Conservation (phyloP, 1,140 invertebrate genomes). For the Protaetia brevitarsis region DNA sequence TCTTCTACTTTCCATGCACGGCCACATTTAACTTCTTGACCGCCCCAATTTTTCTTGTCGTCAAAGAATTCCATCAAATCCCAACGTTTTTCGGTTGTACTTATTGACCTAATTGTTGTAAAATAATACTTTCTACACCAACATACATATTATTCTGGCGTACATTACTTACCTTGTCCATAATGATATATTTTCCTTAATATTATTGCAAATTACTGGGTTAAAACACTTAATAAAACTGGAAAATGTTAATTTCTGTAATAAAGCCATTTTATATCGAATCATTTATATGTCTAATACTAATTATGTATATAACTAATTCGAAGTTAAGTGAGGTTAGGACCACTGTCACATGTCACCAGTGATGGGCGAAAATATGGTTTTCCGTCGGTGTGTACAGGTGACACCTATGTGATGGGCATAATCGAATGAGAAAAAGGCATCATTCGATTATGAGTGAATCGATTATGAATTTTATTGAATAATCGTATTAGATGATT, state of each 20-base stretch:
- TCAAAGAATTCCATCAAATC: conserved; percentile 93
- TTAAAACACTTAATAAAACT: background rate
- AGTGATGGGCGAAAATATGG: too few species aligned
- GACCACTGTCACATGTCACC: too few species aligned
- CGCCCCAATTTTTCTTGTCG: conserved; percentile 79
- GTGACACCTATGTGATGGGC: too few species aligned
- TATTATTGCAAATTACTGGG: background rate
- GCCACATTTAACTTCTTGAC: conserved; percentile 74
- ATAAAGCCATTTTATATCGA: background rate
- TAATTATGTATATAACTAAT: too few species aligned
- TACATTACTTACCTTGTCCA: background rate
- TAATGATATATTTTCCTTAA: background rate
- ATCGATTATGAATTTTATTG: too few species aligned
- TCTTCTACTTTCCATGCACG: conserved; percentile 89
- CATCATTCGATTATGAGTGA: too few species aligned
- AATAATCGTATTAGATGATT: too few species aligned
- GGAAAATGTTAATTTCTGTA: background rate
- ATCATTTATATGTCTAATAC: too few species aligned
- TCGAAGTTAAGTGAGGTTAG: too few species aligned
- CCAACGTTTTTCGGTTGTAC: conserved; percentile 45
- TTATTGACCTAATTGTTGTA: background rate
- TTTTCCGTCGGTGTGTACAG: too few species aligned
- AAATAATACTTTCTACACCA: background rate
- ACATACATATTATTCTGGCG: background rate
- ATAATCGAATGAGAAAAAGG: too few species aligned